phyloP scores from a whole-genome alignment of 2,113 vertebrate genomes.

The Entosphenus tridentatus region DNA sequence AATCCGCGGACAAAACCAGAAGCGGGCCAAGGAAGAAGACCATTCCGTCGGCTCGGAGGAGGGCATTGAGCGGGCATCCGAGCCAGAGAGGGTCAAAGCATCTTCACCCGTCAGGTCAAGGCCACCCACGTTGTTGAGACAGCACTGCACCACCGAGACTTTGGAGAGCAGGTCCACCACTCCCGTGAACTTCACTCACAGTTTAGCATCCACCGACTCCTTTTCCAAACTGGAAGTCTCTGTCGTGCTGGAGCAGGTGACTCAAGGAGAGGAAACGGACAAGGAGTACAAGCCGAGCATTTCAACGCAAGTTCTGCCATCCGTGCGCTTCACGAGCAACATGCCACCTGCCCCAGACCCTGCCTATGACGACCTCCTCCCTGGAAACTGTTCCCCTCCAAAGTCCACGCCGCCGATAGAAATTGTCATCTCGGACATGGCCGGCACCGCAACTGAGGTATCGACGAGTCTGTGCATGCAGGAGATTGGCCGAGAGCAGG shows the following conservation, averaged over 20 bases:
- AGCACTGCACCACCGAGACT: conserved; percentile 43
- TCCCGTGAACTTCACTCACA: conserved; percentile 21
- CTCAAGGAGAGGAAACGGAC: conserved; percentile 22
- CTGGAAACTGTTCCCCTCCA: conserved; percentile 28
- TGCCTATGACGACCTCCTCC: conserved; percentile 37
- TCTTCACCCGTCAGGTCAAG: conserved; percentile 18
- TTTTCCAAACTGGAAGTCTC: conserved; percentile 37
- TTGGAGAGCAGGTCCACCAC: conserved; percentile 29
- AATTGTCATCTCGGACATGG: conserved; percentile 28
- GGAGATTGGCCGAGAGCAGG: conserved; percentile 33
- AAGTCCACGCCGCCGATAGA: conserved; percentile 21
- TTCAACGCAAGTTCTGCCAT: conserved; percentile 38
- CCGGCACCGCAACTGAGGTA: conserved; percentile 24
- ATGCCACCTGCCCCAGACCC: conserved; percentile 44
- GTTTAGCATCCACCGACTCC: conserved; percentile 21
- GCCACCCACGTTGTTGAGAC: conserved; percentile 35
- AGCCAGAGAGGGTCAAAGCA: conserved; percentile 21
- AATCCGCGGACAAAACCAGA: conserved; percentile 55
- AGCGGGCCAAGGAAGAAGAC: conserved; percentile 80
- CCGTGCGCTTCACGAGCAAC: conserved; percentile 48
- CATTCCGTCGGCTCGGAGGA: conserved; percentile 87
- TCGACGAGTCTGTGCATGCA: conserved; percentile 44
- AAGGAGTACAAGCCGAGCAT: conserved; percentile 26
- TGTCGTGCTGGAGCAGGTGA: conserved; percentile 21
- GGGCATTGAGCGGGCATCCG: conserved; percentile 78